Evolutionary conservation across 2,797 vertebrate genomes (phyloP).

Genomic region (Pempheris klunzingeri): DNA sequence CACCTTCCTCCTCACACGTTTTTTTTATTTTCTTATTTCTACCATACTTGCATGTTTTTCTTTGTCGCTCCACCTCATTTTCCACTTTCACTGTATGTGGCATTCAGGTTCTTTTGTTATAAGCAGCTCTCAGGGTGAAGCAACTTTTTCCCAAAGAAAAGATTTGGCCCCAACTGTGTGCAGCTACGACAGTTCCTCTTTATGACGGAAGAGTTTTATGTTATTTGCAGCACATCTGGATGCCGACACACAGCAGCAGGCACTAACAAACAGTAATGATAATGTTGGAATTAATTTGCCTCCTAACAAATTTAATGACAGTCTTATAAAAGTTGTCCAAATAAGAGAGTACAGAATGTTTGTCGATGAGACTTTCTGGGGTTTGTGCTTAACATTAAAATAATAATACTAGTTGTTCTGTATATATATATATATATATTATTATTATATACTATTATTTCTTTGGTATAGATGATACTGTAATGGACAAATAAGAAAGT

Average conservation of each 20-base stretch:
- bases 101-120: not conserved
- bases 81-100: too few relatives aligned
- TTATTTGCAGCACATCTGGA: not conserved
- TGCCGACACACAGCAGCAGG: not conserved
- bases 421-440: too few relatives aligned
- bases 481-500: not conserved
- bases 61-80: not conserved
- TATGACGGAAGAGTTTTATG: not conserved
- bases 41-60: not conserved
- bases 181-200: too few relatives aligned
- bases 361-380: too few relatives aligned
- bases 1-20: not conserved
- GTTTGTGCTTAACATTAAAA: not conserved
- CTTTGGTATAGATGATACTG: not conserved
- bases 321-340: too few relatives aligned
- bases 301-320: too few relatives aligned
- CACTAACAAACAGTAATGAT: not conserved
- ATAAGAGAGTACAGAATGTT: too few relatives aligned
- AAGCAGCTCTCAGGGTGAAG: not conserved
- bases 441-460: not conserved
- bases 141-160: not conserved
- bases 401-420: not conserved
- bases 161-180: not conserved
- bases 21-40: not conserved
- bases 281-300: not conserved